phyloP scores from a whole-genome alignment of 2,797 vertebrate genomes.

The Lutjanus campechanus region DNA sequence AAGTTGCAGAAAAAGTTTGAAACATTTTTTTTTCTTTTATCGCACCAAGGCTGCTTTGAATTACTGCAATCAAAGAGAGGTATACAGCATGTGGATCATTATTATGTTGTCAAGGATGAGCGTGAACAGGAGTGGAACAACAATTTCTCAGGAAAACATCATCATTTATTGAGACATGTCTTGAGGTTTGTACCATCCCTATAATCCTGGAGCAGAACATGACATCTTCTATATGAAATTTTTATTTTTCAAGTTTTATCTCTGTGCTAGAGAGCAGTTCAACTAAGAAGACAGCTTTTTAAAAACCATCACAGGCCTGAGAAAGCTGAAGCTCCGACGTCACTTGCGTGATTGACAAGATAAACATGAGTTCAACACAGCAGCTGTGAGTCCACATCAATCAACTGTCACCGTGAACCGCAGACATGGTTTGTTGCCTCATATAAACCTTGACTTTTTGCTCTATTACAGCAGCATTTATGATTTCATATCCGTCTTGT shows the following conservation, averaged over 20 bases:
- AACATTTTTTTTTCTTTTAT: too few species aligned
- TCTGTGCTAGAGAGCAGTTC: neutral
- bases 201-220: neutral
- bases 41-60: too few species aligned
- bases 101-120: neutral
- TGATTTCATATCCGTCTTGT: neutral
- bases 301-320: neutral
- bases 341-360: neutral
- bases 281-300: neutral
- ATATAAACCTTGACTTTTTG: neutral
- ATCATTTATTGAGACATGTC: neutral
- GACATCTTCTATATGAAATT: neutral
- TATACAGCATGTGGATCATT: too few species aligned
- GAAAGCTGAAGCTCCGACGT: neutral
- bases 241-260: too few species aligned
- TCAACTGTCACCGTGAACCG: constrained; percentile 3
- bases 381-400: neutral
- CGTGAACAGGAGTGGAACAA: neutral
- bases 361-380: neutral
- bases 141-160: neutral
- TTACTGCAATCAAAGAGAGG: too few species aligned
- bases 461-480: neutral
- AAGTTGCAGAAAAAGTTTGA: neutral
- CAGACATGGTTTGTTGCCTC: neutral
- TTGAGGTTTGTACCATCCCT: neutral